phyloP scores from a whole-genome alignment of 1,140 invertebrate species.

The Polypedilum vanderplanki region DNA sequence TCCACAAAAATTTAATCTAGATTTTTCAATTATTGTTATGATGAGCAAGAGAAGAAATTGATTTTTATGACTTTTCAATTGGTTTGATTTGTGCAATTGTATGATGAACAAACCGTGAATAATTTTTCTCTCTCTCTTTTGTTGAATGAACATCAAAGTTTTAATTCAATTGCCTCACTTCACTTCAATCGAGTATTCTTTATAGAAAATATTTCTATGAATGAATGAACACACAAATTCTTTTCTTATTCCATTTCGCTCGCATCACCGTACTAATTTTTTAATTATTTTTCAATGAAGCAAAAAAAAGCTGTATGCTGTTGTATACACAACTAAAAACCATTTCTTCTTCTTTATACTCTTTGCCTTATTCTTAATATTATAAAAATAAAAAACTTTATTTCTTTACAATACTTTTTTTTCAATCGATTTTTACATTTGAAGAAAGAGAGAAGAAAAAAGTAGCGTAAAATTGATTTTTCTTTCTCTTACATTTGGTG shows the following conservation, averaged over 20 bases:
- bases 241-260: background rate
- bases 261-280: constrained; percentile 24
- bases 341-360: background rate
- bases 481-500: constrained; percentile 1
- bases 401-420: background rate
- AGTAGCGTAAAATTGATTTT: constrained; percentile 29
- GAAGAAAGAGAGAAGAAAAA: background rate
- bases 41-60: constrained; percentile 11
- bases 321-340: background rate
- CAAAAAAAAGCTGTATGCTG: background rate
- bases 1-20: constrained; percentile 11
- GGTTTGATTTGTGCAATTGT: constrained; percentile 16
- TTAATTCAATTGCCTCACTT: constrained; percentile 18
- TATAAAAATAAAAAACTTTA: background rate
- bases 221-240: background rate
- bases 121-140: background rate
- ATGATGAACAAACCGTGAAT: constrained; percentile 20
- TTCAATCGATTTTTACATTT: background rate
- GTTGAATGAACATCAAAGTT: background rate
- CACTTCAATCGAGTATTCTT: background rate
- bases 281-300: constrained; percentile 20
- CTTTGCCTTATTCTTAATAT: background rate
- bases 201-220: background rate
- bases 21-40: background rate
- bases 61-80: constrained; percentile 14